Evolutionary conservation across 2,888 invertebrate species (phyloP).

Genomic region (Caenorhabditis sp.): DNA sequence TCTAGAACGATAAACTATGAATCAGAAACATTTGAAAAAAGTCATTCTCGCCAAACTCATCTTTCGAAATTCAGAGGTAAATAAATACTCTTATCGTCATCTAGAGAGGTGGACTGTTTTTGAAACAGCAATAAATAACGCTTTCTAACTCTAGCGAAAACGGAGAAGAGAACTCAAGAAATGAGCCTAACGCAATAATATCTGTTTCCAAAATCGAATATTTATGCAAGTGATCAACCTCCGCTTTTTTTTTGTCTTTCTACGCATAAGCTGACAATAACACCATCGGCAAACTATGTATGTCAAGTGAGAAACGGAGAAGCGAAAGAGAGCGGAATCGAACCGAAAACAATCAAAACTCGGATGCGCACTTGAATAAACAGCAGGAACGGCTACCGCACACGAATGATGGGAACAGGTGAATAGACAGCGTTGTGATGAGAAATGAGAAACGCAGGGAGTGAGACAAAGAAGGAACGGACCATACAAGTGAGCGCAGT

Average conservation of each 20-base stretch:
- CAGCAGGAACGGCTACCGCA: not conserved
- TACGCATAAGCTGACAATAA: conserved; percentile 36
- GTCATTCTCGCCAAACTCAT: not conserved
- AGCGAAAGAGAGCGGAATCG: not conserved
- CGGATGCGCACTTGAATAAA: conserved; percentile 48
- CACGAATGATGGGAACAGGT: conserved; percentile 27
- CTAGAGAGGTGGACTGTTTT: not conserved
- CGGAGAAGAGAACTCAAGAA: not conserved
- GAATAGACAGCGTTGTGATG: not conserved
- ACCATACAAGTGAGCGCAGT: not conserved
- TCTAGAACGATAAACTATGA: conserved; percentile 37
- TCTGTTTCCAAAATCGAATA: conserved; percentile 12
- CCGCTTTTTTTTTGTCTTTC: not conserved
- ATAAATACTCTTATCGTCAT: conserved; percentile 24
- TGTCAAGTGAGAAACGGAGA: conserved; percentile 50
- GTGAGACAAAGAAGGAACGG: not conserved
- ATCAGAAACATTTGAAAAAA: conserved; percentile 18
- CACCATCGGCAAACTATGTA: conserved; percentile 50
- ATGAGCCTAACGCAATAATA: not conserved
- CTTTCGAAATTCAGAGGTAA: conserved; percentile 35
- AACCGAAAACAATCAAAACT: conserved; percentile 23
- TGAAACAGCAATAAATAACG: not conserved
- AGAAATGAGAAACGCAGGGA: not conserved
- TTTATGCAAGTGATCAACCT: not conserved
- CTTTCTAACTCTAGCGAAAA: not conserved